A percentile compares a stretch with the other conserved stretches of the same genome.
These are phyloP conservation scores for Echinarachnius parma DNA, from an alignment of 53 echinoderm and acorn worm species.

Conservation along the genomic window DNA sequence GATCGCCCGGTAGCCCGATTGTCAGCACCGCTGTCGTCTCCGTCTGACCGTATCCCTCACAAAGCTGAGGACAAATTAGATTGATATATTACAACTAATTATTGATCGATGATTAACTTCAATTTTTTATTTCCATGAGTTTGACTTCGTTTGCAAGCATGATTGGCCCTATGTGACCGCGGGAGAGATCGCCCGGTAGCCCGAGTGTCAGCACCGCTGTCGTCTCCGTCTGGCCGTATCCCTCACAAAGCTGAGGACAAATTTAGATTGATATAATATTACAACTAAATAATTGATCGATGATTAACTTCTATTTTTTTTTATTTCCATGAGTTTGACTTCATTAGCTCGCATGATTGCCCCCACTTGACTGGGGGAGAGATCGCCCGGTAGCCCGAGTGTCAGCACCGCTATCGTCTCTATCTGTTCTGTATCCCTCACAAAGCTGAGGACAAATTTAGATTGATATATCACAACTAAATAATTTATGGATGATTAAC, in stretches of 20 bases:
- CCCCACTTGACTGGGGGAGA: conserved; percentile 65
- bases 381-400: conserved; percentile 54
- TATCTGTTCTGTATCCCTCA: conserved; percentile 92
- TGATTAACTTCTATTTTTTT: too few relatives aligned
- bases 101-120: too few relatives aligned
- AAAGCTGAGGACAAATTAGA: too few relatives aligned
- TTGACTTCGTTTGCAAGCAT: conserved; percentile 50
- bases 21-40: conserved; percentile 62
- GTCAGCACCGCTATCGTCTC: conserved; percentile 62
- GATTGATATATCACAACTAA: too few relatives aligned
- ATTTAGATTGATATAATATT: too few relatives aligned
- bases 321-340: conserved; percentile 73
- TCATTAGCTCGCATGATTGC: conserved; percentile 29
- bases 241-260: conserved; percentile 84
- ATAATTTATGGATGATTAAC: too few relatives aligned
- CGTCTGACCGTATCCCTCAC: conserved; percentile 92
- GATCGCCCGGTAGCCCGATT: conserved; percentile 54
- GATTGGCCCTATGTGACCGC: conserved; percentile 63
- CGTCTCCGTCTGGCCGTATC: conserved; percentile 92
- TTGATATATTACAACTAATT: too few relatives aligned
- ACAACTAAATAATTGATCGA: too few relatives aligned
- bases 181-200: conserved; percentile 53
- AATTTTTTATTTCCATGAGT: too few relatives aligned
- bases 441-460: too few relatives aligned
- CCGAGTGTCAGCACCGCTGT: conserved; percentile 47